Base-by-base conservation (phyloP, 2,888 invertebrate genomes). In the Mimumesa dahlbomi region DNA sequence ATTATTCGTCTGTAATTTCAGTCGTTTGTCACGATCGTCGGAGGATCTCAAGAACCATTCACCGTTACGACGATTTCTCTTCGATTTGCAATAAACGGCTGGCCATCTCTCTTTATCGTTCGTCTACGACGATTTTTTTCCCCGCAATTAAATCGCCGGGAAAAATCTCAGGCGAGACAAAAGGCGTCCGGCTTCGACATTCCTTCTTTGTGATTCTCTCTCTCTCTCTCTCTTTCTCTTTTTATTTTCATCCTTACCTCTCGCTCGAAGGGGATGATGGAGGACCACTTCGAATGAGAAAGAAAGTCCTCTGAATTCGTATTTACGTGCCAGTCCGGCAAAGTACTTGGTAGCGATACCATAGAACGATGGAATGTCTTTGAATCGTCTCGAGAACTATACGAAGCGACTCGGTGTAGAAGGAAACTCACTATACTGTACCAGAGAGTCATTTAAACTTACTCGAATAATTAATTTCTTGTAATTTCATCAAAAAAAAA, bases 11-110 rank as follows among this genome's bases (percentile, higher is more conserved):
- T 38, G 74, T 54, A 74, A 76, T 74, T 73, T 58, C 57, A 54
- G 34, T 57, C 79, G 50, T 69, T 78, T 59, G 54, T 72, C 68
- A 61, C 75, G 76, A 68, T 66, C 50, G 59, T 56, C 36, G 49
- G 31, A 68, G 58, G 53, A 42, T 71, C 66, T 68, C 59, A 53
- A 74, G 67, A 45, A 57, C 52, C 62, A 58, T 67, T 62, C 62
- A 67, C 67, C 59, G 71, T 48, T 56, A 46, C 58, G 46, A 52
- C 70, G 68, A 69, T 73, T 64, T 42, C 42, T 45, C 57, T 61
- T 75, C 71, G 75, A 77, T 81, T 73, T 75, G 61, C 73, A 73
- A 80, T 78, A 77, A 77, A 78, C 70, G 75, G 52, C 67, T 64
- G 40, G 42, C 52, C 45, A 42, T 57, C 54, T 50, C 45, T 54